Evolutionary conservation across 1,140 invertebrate genomes (phyloP), one percentile per base, ranked within the genome.

Genomic region (Pseudomyrmex flavicornis): DNA sequence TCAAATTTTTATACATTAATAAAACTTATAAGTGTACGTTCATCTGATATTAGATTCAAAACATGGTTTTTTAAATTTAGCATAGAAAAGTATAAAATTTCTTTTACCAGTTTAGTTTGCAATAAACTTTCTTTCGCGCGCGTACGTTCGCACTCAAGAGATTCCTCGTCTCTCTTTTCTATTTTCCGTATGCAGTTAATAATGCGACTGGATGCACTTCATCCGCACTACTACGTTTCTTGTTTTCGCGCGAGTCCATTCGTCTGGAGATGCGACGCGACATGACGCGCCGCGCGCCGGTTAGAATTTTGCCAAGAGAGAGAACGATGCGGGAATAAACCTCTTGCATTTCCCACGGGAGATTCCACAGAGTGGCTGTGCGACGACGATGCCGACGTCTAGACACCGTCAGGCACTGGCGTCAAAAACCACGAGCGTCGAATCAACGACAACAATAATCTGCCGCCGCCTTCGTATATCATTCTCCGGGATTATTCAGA

Each of bases 371-470:
- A 70, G 65, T 79, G 44, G 35, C 75, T 69, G 46, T 8, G 44
- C 54, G 35, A 65, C 62, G 62, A 65, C n/a, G 62, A 46, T 17
- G 59, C 65, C 65, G 54, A 26, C 26, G 65, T 79, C 76, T 70
- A 79, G 76, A 79, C 65, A 79, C 20, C 54, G 76, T 15, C 44
- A 79, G 75, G 22, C 48, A 65, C 52, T 52, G 76, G 52, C 76
- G 22, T 80, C 76, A 80, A 79, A 35, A 35, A 72, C 54, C 76
- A 56, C 66, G 22, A 80, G 44, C 54, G 44, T 80, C 56, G 66
- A 70, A 80, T 54, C 66, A 80, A 26, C 76, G 76, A 79, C 76
- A 79, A 79, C 54, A 72, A 80, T 80, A 80, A 80, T 80, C 76
- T 44, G 63, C 74, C 4, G 17, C 35, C 26, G 12, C 50, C n/a